A percentile compares a stretch with the other conserved stretches of the same genome.
Conservation (phyloP, 2,888 invertebrate species). For the Petrophora chlorosata region DNA sequence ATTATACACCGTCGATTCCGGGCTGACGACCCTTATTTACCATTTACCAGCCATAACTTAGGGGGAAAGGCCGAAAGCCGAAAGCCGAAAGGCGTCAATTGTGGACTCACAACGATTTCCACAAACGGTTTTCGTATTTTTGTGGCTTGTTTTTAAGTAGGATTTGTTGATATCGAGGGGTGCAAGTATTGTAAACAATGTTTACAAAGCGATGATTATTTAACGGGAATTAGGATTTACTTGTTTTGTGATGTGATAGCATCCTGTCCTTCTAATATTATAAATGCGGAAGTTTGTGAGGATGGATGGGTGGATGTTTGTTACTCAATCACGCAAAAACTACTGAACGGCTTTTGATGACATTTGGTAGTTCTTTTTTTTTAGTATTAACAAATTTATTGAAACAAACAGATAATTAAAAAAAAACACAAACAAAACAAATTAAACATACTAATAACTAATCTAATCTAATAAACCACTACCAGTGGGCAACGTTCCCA, state of each 20-base stretch:
- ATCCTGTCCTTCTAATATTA: too few relatives aligned
- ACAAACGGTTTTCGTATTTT: conserved; percentile 43
- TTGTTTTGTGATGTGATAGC: background rate
- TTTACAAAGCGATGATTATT: conserved; percentile 17
- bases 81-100: conserved; percentile 42
- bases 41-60: conserved; percentile 35
- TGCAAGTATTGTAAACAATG: conserved; percentile 10
- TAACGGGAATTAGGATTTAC: conserved; percentile 2
- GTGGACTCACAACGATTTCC: conserved; percentile 49
- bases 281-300: too few relatives aligned
- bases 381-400: too few relatives aligned
- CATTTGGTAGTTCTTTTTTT: too few relatives aligned
- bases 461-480: too few relatives aligned
- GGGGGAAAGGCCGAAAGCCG: conserved; percentile 38
- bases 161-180: conserved; percentile 14
- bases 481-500: too few relatives aligned
- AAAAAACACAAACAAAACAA: too few relatives aligned
- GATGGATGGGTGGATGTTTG: too few relatives aligned
- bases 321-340: too few relatives aligned
- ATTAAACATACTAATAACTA: too few relatives aligned
- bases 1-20: conserved; percentile 9
- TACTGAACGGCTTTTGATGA: too few relatives aligned
- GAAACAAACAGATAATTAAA: too few relatives aligned
- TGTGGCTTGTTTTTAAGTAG: conserved; percentile 15
- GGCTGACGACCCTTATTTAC: conserved; percentile 18